phyloP scores from a whole-genome alignment of 2,113 vertebrate species.

The Orcinus orca region DNA sequence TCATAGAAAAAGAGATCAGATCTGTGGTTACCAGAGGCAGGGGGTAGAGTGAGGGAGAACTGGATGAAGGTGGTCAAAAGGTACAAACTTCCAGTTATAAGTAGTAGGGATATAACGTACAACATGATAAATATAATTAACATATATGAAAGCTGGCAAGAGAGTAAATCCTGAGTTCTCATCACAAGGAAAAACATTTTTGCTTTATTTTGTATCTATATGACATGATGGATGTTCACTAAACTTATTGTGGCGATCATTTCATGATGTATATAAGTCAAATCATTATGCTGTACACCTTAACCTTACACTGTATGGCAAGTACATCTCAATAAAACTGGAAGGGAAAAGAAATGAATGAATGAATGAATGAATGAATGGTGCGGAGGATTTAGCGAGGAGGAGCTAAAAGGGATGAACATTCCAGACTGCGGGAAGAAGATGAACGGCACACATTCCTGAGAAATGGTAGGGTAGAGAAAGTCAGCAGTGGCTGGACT shows the following conservation, averaged over 20 bases:
- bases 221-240: not conserved
- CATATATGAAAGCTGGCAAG: not conserved
- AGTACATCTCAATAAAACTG: not conserved
- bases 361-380: not conserved
- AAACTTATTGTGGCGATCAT: not conserved
- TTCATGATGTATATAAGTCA: not conserved
- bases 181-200: not conserved
- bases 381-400: not conserved
- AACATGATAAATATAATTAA: not conserved
- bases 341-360: not conserved
- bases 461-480: not conserved
- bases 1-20: not conserved
- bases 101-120: not conserved
- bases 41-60: not conserved
- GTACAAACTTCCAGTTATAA: not conserved
- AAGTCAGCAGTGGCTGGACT: not conserved
- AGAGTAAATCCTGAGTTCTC: not conserved
- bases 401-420: not conserved
- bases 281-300: not conserved
- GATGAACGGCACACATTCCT: rapidly evolving
- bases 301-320: not conserved
- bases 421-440: not conserved
- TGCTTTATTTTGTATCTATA: not conserved
- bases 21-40: not conserved
- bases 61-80: not conserved